phyloP scores from a whole-genome alignment of 2,113 vertebrate genomes.

The Falco punctatus region DNA sequence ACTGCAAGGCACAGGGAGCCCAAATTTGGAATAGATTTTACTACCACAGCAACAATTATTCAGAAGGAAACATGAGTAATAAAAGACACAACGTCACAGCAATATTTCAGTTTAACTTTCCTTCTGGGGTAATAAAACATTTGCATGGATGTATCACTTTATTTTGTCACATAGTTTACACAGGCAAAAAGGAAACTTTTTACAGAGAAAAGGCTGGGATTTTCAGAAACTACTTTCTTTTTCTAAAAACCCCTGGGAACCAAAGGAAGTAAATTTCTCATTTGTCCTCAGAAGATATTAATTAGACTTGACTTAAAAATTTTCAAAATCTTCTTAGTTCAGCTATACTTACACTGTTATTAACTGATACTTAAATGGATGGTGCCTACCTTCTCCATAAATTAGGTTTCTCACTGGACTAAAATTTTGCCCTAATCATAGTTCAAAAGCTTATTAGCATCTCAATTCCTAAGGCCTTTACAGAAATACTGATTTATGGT shows the following conservation, averaged over 20 bases:
- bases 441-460: background rate
- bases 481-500: background rate
- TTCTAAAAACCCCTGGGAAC: background rate
- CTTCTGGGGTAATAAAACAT: background rate
- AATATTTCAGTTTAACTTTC: background rate
- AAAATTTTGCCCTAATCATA: background rate
- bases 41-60: background rate
- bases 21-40: background rate
- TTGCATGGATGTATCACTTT: background rate
- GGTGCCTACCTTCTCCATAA: background rate
- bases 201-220: background rate
- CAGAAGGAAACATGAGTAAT: background rate
- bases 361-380: background rate
- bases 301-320: background rate
- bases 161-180: background rate
- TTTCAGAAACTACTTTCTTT: background rate
- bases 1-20: background rate
- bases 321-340: slow-evolving; percentile 20
- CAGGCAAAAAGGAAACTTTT: background rate
- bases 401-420: background rate
- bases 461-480: background rate
- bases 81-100: background rate
- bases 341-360: background rate
- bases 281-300: background rate
- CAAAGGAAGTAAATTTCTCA: background rate